Base-by-base conservation (phyloP, 2,113 vertebrate genomes). In the Atrichornis clamosus region DNA sequence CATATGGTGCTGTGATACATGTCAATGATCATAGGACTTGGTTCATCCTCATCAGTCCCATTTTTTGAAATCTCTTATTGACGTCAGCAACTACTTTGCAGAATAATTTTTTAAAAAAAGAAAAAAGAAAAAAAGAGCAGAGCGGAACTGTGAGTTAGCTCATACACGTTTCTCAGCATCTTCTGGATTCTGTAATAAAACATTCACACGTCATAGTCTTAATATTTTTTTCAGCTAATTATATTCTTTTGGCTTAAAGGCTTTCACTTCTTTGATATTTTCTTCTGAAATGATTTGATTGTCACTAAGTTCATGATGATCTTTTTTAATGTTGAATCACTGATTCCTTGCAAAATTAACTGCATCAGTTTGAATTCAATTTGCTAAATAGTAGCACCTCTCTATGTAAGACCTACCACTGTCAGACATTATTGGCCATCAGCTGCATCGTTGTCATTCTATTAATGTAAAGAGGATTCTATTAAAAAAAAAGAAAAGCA, bases 401-500 rank as follows among this genome's bases (percentile, higher is more conserved):
- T 30, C 35, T 73, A 6, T 32, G 2, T 47, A 41, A 83, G 28
- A 50, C 64, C 32, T 63, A 23, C n/a, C 26, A 42, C 58, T 46
- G 33, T 30, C 73, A 87, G 27, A 46, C 16, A 19, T 23, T 70
- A 55, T 14, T 42, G 5, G 39, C 44, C 67, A 44, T 32, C 76
- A 72, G 10, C 18, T 78, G 35, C 35, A 52, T 39, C 1, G 0
- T 10, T 84, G 22, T 86, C 26, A 60, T 82, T 70, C 52, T 68
- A 12, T n/a, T 80, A 72, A 70, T 32, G 9, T 26, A 59, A 91
- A 82, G 11, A 67, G 10, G 84, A 82, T 81, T 27, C 62, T 56
- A 24, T 47, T 42, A 5, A 7, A 17, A 68, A 80, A 42, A 59
- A 23, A 1, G 1, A 2, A 10, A 46, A 26, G 3, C 6, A 4